phyloP scores from a whole-genome alignment of 2,113 vertebrate species.

The Pangasianodon gigas region DNA sequence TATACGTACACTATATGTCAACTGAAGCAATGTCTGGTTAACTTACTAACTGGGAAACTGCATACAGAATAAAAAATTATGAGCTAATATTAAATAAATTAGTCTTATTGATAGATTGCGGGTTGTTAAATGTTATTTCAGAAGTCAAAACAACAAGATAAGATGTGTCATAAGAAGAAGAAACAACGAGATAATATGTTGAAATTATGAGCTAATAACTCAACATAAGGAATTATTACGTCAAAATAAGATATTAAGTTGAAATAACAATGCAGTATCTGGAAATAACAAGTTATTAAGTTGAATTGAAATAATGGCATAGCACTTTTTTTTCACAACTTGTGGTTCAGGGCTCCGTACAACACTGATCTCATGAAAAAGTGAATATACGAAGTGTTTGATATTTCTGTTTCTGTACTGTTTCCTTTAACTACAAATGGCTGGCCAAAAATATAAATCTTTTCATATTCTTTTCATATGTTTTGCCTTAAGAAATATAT shows the following conservation, averaged over 20 bases:
- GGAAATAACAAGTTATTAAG: neutral
- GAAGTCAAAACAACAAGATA: neutral
- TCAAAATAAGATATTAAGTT: neutral
- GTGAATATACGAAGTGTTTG: neutral
- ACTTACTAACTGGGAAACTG: neutral
- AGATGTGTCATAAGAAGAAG: neutral
- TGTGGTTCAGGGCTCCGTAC: neutral
- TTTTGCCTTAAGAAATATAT: neutral
- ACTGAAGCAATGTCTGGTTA: neutral
- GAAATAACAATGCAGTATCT: neutral
- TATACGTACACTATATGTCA: too few species aligned
- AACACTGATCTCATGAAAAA: neutral
- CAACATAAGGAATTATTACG: neutral
- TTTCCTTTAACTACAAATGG: neutral
- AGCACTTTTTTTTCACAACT: neutral
- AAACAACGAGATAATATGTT: neutral
- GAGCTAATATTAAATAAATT: neutral
- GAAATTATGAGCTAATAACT: neutral
- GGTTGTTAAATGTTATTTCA: neutral
- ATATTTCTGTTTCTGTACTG: neutral
- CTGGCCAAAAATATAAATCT: neutral
- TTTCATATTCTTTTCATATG: neutral
- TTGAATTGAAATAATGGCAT: neutral
- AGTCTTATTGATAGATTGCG: neutral
- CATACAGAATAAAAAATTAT: neutral